Conservation (phyloP, 1,140 invertebrate species). For the Zaprionus gabonicus region DNA sequence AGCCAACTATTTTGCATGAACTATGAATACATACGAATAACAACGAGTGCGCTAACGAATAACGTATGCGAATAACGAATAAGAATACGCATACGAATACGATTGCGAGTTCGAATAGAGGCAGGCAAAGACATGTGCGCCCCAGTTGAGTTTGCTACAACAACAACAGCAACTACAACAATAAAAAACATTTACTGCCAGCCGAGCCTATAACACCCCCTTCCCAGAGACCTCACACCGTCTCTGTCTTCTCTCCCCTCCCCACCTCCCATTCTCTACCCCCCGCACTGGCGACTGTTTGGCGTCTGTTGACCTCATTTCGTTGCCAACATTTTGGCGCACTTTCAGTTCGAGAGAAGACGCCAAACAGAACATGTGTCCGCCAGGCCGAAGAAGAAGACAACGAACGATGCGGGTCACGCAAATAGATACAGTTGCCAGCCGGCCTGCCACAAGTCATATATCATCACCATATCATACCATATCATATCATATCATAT, state of each 20-base stretch:
- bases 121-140: constrained; percentile 21
- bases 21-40: constrained; percentile 19
- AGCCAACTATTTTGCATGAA: constrained; percentile 48
- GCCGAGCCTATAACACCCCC: constrained; percentile 19
- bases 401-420: constrained; percentile 1
- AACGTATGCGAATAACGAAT: constrained; percentile 9
- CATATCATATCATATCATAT: background rate
- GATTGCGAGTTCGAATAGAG: constrained; percentile 26
- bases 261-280: background rate
- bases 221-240: background rate
- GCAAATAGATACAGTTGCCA: background rate
- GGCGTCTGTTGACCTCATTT: constrained; percentile 83
- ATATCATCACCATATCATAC: background rate
- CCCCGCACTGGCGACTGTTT: constrained; percentile 52
- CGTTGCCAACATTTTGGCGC: constrained; percentile 62
- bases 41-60: constrained; percentile 10
- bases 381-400: constrained; percentile 16
- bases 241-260: background rate
- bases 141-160: constrained; percentile 32
- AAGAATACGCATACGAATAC: background rate
- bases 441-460: background rate
- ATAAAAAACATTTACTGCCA: constrained; percentile 65
- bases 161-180: constrained; percentile 52
- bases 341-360: constrained; percentile 31
- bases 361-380: constrained; percentile 31